A percentile compares a stretch with the other conserved stretches of the same genome.
These are phyloP conservation scores for Saguinus midas DNA, from an alignment of 2,113 vertebrate genomes.

Conservation along the genomic window DNA sequence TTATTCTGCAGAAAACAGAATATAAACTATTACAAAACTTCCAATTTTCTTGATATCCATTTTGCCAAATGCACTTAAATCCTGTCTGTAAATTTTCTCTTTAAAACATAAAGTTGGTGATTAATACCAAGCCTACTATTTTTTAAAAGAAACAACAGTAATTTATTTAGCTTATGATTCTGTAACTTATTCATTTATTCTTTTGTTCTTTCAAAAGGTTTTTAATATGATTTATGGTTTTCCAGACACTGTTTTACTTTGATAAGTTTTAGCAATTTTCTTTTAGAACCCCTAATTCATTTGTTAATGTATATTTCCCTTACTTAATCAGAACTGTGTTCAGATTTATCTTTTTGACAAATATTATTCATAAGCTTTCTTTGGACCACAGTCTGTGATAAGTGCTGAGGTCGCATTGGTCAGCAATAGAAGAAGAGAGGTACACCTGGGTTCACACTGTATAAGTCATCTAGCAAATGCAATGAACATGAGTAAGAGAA, in stretches of 20 bases:
- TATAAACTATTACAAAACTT: background rate
- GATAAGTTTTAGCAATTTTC: background rate
- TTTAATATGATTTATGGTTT: background rate
- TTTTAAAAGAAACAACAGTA: background rate
- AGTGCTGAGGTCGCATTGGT: background rate
- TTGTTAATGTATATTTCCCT: background rate
- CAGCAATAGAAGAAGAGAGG: background rate
- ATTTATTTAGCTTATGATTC: background rate
- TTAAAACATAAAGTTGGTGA: background rate
- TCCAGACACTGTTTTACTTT: background rate
- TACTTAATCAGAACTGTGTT: background rate
- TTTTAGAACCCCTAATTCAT: background rate
- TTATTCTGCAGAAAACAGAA: background rate
- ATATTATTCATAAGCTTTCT: background rate
- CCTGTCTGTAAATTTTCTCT: background rate
- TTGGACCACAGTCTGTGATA: background rate
- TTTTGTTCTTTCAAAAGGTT: background rate
- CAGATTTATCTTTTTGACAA: background rate
- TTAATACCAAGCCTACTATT: background rate
- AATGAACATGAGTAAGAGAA: background rate
- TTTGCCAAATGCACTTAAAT: background rate
- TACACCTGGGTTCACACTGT: background rate
- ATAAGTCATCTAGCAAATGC: background rate
- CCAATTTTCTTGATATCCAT: background rate
- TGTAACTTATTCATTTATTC: too few species aligned